Conservation (phyloP, 1,140 invertebrate genomes). For the Paramacrobiotus metropolitanus region DNA sequence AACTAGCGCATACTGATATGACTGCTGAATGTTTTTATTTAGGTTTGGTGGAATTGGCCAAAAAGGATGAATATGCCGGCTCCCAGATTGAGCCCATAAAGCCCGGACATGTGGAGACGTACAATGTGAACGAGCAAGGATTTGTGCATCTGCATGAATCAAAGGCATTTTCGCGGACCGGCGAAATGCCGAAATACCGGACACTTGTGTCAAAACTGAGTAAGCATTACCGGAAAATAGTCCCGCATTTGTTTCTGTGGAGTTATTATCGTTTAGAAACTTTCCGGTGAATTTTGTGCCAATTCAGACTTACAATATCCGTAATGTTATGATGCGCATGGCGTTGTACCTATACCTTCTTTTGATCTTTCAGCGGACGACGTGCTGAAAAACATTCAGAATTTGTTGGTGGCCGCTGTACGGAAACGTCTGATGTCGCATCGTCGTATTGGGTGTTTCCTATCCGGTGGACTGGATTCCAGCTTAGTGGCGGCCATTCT, state of each 20-base stretch:
- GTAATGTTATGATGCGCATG: too few relatives aligned
- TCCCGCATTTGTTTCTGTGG: too few relatives aligned
- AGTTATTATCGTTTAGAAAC: too few relatives aligned
- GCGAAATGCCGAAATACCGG: slow-evolving; percentile 10
- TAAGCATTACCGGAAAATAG: too few relatives aligned
- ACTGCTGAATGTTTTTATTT: background rate
- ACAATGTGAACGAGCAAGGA: slow-evolving; percentile 9
- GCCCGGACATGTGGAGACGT: slow-evolving; percentile 12
- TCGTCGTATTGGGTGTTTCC: slow-evolving; percentile 22
- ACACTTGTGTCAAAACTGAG: slow-evolving; percentile 7
- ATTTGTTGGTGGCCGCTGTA: slow-evolving; percentile 20
- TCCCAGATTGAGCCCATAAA: slow-evolving; percentile 10
- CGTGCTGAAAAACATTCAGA: slow-evolving; percentile 16
- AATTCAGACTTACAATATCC: too few relatives aligned
- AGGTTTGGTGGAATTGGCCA: slow-evolving; percentile 11
- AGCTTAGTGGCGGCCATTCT: slow-evolving; percentile 45
- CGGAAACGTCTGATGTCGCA: slow-evolving; percentile 22
- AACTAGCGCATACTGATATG: too few relatives aligned
- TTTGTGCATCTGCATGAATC: background rate
- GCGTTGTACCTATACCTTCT: background rate
- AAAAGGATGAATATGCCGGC: slow-evolving; percentile 4
- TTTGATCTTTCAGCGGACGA: background rate
- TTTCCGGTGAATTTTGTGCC: too few relatives aligned
- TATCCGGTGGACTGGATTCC: slow-evolving; percentile 57
- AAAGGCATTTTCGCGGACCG: slow-evolving; percentile 11